phyloP scores from a whole-genome alignment of 2,888 invertebrate species.

The Pristionchus exspectatus region DNA sequence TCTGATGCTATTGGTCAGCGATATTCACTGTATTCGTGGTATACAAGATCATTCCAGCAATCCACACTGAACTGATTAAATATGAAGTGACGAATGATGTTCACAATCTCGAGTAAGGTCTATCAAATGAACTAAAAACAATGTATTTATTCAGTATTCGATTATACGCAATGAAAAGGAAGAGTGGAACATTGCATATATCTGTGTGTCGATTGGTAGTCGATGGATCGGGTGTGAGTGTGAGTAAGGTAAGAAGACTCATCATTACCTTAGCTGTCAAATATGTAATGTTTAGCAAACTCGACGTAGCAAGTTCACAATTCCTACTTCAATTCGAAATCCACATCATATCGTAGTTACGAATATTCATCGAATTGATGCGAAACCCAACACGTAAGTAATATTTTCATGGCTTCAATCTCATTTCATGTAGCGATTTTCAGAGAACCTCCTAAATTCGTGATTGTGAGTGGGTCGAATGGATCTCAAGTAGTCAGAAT shows the following conservation, averaged over 20 bases:
- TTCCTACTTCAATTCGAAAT: not conserved
- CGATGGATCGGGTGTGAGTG: not conserved
- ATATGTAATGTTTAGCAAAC: not conserved
- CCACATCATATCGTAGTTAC: not conserved
- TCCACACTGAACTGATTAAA: not conserved
- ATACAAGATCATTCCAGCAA: not conserved
- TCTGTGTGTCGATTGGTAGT: not conserved
- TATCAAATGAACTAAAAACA: not conserved
- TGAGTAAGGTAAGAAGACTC: not conserved
- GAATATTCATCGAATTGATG: too few species aligned
- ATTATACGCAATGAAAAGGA: not conserved
- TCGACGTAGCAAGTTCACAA: not conserved
- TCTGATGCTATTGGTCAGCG: not conserved
- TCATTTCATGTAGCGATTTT: not conserved
- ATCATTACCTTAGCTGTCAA: not conserved
- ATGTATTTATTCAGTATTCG: not conserved
- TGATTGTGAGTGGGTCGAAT: slow-evolving; percentile 22
- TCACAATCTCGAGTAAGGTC: not conserved
- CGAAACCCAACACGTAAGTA: not conserved
- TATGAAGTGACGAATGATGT: not conserved
- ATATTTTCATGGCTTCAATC: not conserved
- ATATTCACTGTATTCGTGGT: not conserved
- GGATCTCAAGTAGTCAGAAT: not conserved
- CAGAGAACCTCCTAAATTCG: slow-evolving; percentile 17
- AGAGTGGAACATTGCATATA: slow-evolving; percentile 4